Evolutionary conservation across 2,797 vertebrate genomes (phyloP).

Genomic region (Acanthurus tractus): DNA sequence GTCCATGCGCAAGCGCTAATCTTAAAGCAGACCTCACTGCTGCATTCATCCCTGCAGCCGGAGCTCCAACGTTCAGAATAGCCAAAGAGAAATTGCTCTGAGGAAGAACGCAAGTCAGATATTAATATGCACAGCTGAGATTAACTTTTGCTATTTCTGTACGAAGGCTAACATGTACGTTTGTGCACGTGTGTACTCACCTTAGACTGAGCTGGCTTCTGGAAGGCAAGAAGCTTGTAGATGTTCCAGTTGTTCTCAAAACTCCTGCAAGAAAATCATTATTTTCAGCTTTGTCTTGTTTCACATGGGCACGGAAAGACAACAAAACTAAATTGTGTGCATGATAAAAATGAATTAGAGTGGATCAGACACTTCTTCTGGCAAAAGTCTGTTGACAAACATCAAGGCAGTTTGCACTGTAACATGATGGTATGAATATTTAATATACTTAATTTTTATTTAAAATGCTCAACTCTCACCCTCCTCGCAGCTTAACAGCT

Average conservation of each 20-base stretch:
- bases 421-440: neutral
- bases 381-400: neutral
- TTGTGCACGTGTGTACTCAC: slow-evolving; percentile 64
- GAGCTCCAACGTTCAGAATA: slow-evolving; percentile 95
- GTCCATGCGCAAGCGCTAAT: slow-evolving; percentile 88
- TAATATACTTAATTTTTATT: too few relatives aligned
- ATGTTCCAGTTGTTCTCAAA: slow-evolving; percentile 98
- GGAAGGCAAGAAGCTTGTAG: slow-evolving; percentile 92
- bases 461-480: slow-evolving; percentile 82
- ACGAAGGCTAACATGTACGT: neutral
- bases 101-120: neutral
- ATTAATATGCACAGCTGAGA: neutral
- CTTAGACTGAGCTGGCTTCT: slow-evolving; percentile 86
- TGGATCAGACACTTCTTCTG: neutral
- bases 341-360: neutral
- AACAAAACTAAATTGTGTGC: neutral
- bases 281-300: neutral
- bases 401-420: neutral
- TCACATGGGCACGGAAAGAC: slow-evolving; percentile 3
- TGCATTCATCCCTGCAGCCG: slow-evolving; percentile 94
- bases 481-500: slow-evolving; percentile 93
- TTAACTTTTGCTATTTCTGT: neutral
- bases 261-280: slow-evolving; percentile 85
- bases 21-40: slow-evolving; percentile 92
- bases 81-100: slow-evolving; percentile 92